Base-by-base conservation (phyloP, 2,888 invertebrate genomes). In the Heteromyza rotundicornis region DNA sequence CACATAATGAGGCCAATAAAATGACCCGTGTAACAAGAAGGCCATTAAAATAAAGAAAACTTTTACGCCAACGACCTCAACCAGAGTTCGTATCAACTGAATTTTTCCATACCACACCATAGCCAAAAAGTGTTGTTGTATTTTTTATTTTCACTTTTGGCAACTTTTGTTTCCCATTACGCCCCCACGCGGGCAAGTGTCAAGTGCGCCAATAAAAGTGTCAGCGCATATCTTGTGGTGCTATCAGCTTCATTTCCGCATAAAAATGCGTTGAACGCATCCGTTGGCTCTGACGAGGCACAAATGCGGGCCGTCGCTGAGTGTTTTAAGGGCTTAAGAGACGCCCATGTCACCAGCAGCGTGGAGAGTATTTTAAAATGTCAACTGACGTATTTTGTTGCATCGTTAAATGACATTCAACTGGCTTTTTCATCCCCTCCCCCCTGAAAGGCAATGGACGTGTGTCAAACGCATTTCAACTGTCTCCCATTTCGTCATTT, bases 171-270 rank as follows among this genome's bases (percentile, higher is more conserved):
- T n/a, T 32, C 32, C 7, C 12, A 32, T 12, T 32, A 32, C 12
- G 32, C 32, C 32, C 7, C 7, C 5, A 32, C 32, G 5, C 40
- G 16, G 14, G 10, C 40, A 19, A 47, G 47, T 47, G 47, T 47
- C 47, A 20, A 47, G 19, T 14, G 47, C 47, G 47, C 47, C 47
- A 47, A 47, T 47, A 47, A 47, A 47, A 47, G 19, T 47, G 47
- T 47, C 47, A 47, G 47, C 47, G 47, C 47, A 14, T 47, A 47
- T 47, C 47, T 47, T 17, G 47, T 47, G 47, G 47, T 19, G 19
- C 19, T 14, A 5, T 47, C 47, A 20, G 47, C 40, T n/a, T 40
- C 40, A 19, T 14, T 19, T 47, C 47, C 20, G 47, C 47, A 14
- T 47, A 20, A 47, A 47, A 47, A 19, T 47, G 47, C 47, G 47